Conservation (phyloP, 2,888 invertebrate species). For the Eubasilissa splendida region DNA sequence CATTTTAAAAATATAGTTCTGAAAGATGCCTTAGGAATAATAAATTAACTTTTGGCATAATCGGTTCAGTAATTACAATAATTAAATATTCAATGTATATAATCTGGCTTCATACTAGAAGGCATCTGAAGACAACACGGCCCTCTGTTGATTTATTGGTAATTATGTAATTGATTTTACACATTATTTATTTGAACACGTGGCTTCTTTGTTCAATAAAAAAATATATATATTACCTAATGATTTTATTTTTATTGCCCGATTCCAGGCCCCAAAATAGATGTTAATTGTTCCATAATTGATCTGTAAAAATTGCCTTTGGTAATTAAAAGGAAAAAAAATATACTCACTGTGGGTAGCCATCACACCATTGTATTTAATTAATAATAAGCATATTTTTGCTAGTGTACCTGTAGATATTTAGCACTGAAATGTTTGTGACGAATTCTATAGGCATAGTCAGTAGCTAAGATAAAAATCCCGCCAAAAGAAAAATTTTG, state of each 20-base stretch:
- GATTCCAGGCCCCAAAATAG: no score
- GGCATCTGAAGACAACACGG: slow-evolving; percentile 28
- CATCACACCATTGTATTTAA: neutral
- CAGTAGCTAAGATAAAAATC: no score
- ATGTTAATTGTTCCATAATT: no score
- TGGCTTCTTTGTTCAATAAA: slow-evolving; percentile 51
- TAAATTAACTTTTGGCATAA: neutral
- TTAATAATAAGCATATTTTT: no score
- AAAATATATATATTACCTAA: slow-evolving; percentile 40
- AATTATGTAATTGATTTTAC: slow-evolving; percentile 32
- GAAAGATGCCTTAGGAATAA: slow-evolving; percentile 15
- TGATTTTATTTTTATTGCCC: slow-evolving; percentile 4
- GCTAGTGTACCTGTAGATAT: no score
- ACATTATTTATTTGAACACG: slow-evolving; percentile 48
- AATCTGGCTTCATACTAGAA: slow-evolving; percentile 33
- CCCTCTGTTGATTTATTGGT: slow-evolving; percentile 24
- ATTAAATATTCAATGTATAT: slow-evolving; percentile 41
- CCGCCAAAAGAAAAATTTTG: no score
- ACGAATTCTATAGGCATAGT: no score
- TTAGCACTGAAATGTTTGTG: no score
- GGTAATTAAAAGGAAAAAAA: no score
- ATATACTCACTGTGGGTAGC: neutral
- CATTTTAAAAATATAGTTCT: slow-evolving; percentile 7
- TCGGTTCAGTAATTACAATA: neutral
- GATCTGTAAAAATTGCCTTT: no score